Percentiles rank a stretch among this genome's conserved stretches.
Evolutionary conservation across 2,888 invertebrate species (phyloP).

Genomic region (Lordiphosa fenestrarum): DNA sequence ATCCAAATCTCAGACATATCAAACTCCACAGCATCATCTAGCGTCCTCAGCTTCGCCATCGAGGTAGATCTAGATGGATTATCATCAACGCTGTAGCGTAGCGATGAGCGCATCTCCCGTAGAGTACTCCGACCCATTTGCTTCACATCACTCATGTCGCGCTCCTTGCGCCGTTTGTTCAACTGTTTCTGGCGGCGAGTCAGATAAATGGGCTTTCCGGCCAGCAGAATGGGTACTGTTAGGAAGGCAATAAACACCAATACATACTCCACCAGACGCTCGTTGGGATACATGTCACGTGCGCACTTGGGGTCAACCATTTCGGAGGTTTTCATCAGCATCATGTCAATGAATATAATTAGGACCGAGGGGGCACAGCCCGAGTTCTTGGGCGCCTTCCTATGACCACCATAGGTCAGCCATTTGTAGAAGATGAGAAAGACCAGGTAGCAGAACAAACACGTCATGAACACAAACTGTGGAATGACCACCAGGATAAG

Average conservation of each 20-base stretch:
- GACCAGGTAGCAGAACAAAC: slow-evolving; percentile 94
- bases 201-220: slow-evolving; percentile 91
- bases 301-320: slow-evolving; percentile 79
- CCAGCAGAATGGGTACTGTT: slow-evolving; percentile 94
- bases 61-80: not conserved
- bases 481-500: slow-evolving; percentile 93
- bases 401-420: slow-evolving; percentile 84
- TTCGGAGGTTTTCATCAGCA: slow-evolving; percentile 82
- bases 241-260: slow-evolving; percentile 89
- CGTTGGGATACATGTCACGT: slow-evolving; percentile 85
- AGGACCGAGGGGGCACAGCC: slow-evolving; percentile 87
- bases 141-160: slow-evolving; percentile 21
- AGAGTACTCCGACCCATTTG: slow-evolving; percentile 35
- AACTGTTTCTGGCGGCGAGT: slow-evolving; percentile 81
- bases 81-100: slow-evolving; percentile 41
- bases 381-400: slow-evolving; percentile 74
- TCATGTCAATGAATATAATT: slow-evolving; percentile 90
- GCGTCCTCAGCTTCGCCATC: not conserved
- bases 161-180: slow-evolving; percentile 6
- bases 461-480: slow-evolving; percentile 90
- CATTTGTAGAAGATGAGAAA: slow-evolving; percentile 95
- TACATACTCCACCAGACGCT: slow-evolving; percentile 86
- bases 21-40: slow-evolving; percentile 34
- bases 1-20: slow-evolving; percentile 72
- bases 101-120: slow-evolving; percentile 43